phyloP scores from a whole-genome alignment of 2,113 vertebrate species.

The Peromyscus leucopus region DNA sequence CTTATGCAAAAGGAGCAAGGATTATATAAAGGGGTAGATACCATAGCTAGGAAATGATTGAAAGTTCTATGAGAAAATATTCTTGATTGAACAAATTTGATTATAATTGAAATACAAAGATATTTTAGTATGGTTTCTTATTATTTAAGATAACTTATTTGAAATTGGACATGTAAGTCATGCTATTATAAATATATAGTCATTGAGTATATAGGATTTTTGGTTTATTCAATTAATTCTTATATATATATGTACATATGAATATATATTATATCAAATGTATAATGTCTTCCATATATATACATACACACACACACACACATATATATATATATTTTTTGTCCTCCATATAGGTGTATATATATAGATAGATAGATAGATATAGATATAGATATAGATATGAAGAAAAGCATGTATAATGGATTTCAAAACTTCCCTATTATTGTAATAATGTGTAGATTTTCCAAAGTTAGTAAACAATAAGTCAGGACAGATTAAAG shows the following conservation, averaged over 20 bases:
- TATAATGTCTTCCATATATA: too few relatives aligned
- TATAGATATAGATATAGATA: background rate
- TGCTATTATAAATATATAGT: background rate
- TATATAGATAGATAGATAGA: too few relatives aligned
- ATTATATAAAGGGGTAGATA: background rate
- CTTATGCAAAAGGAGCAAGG: fast-evolving
- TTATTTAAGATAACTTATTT: background rate
- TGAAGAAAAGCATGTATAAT: background rate
- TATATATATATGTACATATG: background rate
- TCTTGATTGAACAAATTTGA: background rate
- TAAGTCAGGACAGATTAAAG: background rate
- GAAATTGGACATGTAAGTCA: background rate
- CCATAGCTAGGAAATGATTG: fast-evolving
- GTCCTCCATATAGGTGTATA: background rate
- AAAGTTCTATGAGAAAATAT: background rate
- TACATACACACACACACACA: too few relatives aligned
- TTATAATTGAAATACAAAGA: background rate
- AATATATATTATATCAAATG: too few relatives aligned
- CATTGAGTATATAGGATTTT: background rate
- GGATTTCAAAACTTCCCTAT: background rate
- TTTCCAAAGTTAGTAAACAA: constrained; percentile 39
- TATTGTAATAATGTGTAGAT: background rate
- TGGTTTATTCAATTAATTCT: background rate
- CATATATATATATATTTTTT: background rate
- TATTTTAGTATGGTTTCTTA: background rate